Conservation (phyloP, 2,888 invertebrate species). For the Epinotia demarniana region DNA sequence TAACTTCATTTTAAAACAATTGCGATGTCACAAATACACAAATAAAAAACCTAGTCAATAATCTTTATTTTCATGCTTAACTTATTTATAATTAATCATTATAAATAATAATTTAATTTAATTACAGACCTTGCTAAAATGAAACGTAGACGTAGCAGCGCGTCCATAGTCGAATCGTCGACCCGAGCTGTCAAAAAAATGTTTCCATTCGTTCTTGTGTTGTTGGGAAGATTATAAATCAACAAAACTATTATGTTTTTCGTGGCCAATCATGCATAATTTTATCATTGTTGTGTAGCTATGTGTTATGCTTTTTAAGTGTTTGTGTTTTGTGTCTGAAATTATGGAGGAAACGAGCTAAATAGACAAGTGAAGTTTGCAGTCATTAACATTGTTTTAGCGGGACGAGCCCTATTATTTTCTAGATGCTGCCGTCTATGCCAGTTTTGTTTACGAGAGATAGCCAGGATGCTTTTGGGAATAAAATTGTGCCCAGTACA, state of each 20-base stretch:
- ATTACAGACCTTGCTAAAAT: slow-evolving; percentile 54
- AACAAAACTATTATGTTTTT: slow-evolving; percentile 39
- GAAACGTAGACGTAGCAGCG: slow-evolving; percentile 63
- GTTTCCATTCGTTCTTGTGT: slow-evolving; percentile 67
- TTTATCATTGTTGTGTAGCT: slow-evolving; percentile 56
- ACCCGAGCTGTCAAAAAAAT: slow-evolving; percentile 74
- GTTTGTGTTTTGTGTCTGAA: slow-evolving; percentile 54
- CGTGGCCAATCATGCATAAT: slow-evolving; percentile 50
- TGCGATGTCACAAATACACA: background rate
- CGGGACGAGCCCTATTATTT: slow-evolving; percentile 58
- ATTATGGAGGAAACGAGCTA: slow-evolving; percentile 57
- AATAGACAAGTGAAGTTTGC: slow-evolving; percentile 51
- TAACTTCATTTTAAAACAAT: background rate
- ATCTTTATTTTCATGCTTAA: slow-evolving; percentile 13
- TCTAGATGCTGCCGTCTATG: slow-evolving; percentile 83
- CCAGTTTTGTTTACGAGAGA: slow-evolving; percentile 78
- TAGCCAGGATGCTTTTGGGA: slow-evolving; percentile 81
- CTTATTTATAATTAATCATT: background rate
- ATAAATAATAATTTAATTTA: slow-evolving; percentile 28
- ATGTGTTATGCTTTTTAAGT: slow-evolving; percentile 46
- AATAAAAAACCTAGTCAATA: background rate
- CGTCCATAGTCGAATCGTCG: slow-evolving; percentile 60
- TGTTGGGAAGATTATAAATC: slow-evolving; percentile 52
- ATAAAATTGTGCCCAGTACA: slow-evolving; percentile 76
- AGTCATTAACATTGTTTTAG: slow-evolving; percentile 61